Conservation (phyloP, 1,140 invertebrate species). For the Saccostrea glomerata region DNA sequence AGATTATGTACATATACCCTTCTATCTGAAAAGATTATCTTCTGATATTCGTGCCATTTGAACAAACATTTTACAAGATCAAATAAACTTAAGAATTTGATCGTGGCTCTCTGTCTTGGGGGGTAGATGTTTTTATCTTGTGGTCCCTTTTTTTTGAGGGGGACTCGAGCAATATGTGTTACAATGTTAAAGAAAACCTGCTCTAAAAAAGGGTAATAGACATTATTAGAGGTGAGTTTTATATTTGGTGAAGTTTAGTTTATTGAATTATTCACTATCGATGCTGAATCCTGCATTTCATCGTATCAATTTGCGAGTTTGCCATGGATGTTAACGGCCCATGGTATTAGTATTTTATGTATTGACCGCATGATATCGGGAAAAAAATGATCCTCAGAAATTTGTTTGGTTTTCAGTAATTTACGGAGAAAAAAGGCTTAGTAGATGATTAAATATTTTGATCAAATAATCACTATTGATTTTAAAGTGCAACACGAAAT, state of each 20-base stretch:
- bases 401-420: not conserved
- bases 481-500: not conserved
- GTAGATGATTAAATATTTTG: not conserved
- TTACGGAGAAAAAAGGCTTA: not conserved
- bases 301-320: too few species aligned
- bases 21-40: constrained; percentile 15
- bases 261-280: not conserved
- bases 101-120: not conserved
- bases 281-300: too few species aligned
- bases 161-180: not conserved
- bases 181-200: too few species aligned
- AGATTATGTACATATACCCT: not conserved
- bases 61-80: constrained; percentile 16
- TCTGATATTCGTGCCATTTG: constrained; percentile 5
- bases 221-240: not conserved
- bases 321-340: too few species aligned
- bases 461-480: not conserved
- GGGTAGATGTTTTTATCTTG: constrained; percentile 7
- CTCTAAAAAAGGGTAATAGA: not conserved
- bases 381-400: not conserved
- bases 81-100: not conserved
- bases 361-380: too few species aligned
- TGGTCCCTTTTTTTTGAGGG: not conserved
- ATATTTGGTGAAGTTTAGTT: not conserved
- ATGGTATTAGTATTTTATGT: too few species aligned